These are phyloP conservation scores for Thymelicus lineola DNA, from an alignment of 2,888 invertebrate species.

Conservation along the genomic window DNA sequence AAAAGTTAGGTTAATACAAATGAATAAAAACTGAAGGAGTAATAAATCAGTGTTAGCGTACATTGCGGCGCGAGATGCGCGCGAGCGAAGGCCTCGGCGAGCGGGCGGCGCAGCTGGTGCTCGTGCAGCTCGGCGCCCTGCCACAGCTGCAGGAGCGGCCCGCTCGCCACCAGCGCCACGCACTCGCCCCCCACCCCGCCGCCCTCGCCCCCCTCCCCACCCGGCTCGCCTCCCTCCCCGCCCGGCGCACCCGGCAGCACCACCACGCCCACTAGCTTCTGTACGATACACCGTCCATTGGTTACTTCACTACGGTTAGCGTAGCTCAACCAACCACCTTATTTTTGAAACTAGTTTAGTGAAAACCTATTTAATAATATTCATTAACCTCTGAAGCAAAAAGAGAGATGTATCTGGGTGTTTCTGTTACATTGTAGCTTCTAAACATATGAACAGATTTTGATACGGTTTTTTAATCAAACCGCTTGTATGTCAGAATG, in stretches of 20 bases:
- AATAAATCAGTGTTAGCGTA: too few species aligned
- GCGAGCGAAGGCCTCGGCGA: conserved; percentile 88
- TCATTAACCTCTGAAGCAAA: too few species aligned
- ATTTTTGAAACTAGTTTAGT: too few species aligned
- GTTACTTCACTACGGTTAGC: too few species aligned
- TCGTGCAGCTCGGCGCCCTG: conserved; percentile 90
- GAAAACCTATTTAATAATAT: too few species aligned
- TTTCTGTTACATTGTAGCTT: too few species aligned
- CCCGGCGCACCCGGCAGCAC: conserved; percentile 87
- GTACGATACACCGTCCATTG: conserved; percentile 14
- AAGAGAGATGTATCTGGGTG: too few species aligned
- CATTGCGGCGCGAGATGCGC: conserved; percentile 48
- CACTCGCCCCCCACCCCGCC: conserved; percentile 83
- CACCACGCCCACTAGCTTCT: conserved; percentile 89
- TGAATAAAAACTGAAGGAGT: background rate
- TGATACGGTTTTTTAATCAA: too few species aligned
- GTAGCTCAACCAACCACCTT: too few species aligned
- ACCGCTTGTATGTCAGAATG: too few species aligned
- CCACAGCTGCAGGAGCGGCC: conserved; percentile 94
- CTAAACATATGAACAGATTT: too few species aligned
- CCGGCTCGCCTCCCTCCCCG: conserved; percentile 62
- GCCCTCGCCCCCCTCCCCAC: conserved; percentile 84
- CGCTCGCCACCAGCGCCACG: conserved; percentile 86
- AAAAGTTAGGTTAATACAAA: too few species aligned
- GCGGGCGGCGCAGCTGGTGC: conserved; percentile 89